Percentiles rank a stretch among this genome's conserved stretches.
phyloP scores from a whole-genome alignment of 2,797 vertebrate genomes.

The Lepilemur septentrionalis region DNA sequence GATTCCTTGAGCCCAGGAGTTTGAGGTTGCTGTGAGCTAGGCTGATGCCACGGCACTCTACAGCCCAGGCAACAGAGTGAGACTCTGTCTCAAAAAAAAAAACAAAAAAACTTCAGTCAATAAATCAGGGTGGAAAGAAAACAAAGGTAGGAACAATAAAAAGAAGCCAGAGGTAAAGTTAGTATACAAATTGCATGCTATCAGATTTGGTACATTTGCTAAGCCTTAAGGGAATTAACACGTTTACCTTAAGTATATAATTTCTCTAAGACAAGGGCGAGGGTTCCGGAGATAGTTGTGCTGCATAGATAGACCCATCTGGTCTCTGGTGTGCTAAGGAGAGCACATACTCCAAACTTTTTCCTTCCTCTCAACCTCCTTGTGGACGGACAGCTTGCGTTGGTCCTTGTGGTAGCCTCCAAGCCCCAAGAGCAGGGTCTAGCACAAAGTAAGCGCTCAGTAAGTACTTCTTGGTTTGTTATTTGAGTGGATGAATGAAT shows the following conservation, averaged over 20 bases:
- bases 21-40: no score
- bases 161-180: neutral
- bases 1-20: no score
- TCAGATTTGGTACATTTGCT: neutral
- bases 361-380: neutral
- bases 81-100: no score
- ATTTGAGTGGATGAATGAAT: no score
- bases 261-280: neutral
- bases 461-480: neutral
- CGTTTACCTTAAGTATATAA: neutral
- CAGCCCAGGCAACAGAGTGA: no score
- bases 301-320: neutral
- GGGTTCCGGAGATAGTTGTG: neutral
- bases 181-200: neutral
- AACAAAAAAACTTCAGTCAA: conserved; percentile 17
- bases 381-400: neutral
- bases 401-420: neutral
- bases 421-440: neutral
- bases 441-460: neutral
- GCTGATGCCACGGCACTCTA: no score
- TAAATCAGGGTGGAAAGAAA: neutral
- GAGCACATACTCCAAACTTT: neutral
- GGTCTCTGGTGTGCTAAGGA: neutral
- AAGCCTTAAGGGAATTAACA: neutral
- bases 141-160: neutral